Evolutionary conservation across 1,140 invertebrate genomes (phyloP).

Genomic region (Homarus americanus): DNA sequence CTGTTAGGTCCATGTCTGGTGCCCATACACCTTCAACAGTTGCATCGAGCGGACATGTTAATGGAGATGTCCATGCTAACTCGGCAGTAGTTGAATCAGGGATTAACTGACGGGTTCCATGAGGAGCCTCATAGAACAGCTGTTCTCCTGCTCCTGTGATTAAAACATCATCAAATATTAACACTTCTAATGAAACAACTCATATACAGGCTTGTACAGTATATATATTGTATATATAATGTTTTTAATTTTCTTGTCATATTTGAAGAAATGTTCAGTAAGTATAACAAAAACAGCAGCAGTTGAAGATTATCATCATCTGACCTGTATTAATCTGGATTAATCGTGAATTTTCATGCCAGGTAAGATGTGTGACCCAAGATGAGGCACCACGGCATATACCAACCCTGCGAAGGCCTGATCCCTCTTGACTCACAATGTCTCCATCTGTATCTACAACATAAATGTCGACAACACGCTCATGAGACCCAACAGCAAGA

Average conservation of each 20-base stretch:
- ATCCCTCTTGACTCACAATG: constrained; percentile 50
- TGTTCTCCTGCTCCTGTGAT: constrained; percentile 73
- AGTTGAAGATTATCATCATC: too few species aligned
- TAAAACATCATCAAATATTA: too few species aligned
- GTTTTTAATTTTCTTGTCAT: neutral
- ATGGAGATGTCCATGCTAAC: constrained; percentile 60
- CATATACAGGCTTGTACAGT: neutral
- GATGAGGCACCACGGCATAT: constrained; percentile 67
- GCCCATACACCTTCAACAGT: constrained; percentile 70
- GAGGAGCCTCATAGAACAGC: constrained; percentile 71
- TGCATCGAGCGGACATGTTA: constrained; percentile 65
- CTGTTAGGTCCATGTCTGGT: constrained; percentile 64
- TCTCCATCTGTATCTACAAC: constrained; percentile 68
- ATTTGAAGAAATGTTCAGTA: too few species aligned
- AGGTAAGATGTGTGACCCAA: constrained; percentile 70
- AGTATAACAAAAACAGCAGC: too few species aligned
- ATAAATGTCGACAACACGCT: constrained; percentile 71
- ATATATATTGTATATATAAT: neutral
- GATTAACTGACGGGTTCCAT: constrained; percentile 68
- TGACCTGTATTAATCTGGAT: constrained; percentile 68
- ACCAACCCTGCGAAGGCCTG: constrained; percentile 59
- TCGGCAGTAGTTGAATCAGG: constrained; percentile 33
- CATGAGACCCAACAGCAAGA: constrained; percentile 72
- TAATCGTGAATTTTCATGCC: constrained; percentile 66
- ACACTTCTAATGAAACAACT: too few species aligned